These are phyloP conservation scores for Coenobita brevimanus DNA, from an alignment of 1,140 invertebrate genomes.

Conservation along the genomic window DNA sequence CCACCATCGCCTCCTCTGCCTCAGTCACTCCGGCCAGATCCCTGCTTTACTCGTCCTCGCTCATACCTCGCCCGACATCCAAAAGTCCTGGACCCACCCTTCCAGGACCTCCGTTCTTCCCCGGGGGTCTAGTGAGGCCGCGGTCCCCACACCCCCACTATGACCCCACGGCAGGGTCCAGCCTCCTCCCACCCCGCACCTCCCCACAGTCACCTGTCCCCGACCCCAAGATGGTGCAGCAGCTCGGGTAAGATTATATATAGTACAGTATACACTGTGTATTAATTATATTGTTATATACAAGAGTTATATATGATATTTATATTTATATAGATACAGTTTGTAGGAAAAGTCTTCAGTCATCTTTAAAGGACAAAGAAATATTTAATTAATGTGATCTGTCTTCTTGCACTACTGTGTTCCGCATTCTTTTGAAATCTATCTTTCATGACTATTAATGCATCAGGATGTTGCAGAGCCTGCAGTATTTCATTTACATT, in stretches of 20 bases:
- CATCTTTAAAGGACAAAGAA: too few relatives aligned
- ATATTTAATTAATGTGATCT: too few relatives aligned
- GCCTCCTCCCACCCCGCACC: slow-evolving; percentile 54
- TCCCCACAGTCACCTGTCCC: slow-evolving; percentile 65
- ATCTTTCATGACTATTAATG: too few relatives aligned
- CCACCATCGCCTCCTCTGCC: slow-evolving; percentile 23
- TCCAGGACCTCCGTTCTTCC: slow-evolving; percentile 49
- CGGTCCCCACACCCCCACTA: slow-evolving; percentile 62
- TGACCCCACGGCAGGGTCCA: slow-evolving; percentile 55
- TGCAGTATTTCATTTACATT: too few relatives aligned
- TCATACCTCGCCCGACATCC: slow-evolving; percentile 55
- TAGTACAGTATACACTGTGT: too few relatives aligned
- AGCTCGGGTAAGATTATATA: slow-evolving; percentile 60
- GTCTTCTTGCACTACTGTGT: too few relatives aligned
- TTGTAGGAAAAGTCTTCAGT: too few relatives aligned
- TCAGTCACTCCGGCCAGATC: slow-evolving; percentile 52
- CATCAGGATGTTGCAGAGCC: too few relatives aligned
- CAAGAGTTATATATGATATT: too few relatives aligned
- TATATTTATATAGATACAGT: too few relatives aligned
- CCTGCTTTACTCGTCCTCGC: slow-evolving; percentile 61
- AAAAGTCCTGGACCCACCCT: slow-evolving; percentile 58
- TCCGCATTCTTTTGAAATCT: too few relatives aligned
- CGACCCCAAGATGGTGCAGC: slow-evolving; percentile 60
- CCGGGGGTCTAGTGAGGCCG: slow-evolving; percentile 53
- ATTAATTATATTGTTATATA: too few relatives aligned